Conservation (phyloP, 2,888 invertebrate species). For the Rambutsinella grinnellia region DNA sequence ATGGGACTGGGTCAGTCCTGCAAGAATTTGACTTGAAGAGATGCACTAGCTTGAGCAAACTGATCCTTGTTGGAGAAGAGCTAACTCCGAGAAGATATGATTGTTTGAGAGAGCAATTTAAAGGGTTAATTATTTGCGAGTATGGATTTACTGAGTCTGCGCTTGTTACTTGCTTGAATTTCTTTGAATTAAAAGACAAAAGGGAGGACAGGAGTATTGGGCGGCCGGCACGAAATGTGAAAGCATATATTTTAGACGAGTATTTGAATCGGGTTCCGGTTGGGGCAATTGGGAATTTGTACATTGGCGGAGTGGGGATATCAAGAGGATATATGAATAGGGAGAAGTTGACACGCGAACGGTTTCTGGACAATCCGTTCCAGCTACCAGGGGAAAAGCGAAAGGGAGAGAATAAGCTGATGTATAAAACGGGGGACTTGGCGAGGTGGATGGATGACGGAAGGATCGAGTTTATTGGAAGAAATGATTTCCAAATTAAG, state of each 20-base stretch:
- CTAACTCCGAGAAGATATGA: neutral
- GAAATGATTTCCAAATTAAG: slow-evolving; percentile 86
- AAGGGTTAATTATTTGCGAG: slow-evolving; percentile 5
- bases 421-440: slow-evolving; percentile 36
- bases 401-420: neutral
- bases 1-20: slow-evolving; percentile 26
- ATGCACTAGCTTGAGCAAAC: neutral
- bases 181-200: neutral
- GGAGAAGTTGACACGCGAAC: neutral
- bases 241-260: slow-evolving; percentile 83
- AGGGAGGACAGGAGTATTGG: slow-evolving; percentile 23
- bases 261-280: slow-evolving; percentile 80
- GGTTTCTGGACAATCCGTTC: slow-evolving; percentile 23
- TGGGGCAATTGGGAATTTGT: slow-evolving; percentile 84
- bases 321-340: slow-evolving; percentile 81
- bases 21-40: slow-evolving; percentile 15
- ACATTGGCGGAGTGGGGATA: slow-evolving; percentile 84
- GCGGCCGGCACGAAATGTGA: slow-evolving; percentile 82
- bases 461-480: slow-evolving; percentile 5
- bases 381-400: neutral
- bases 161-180: slow-evolving; percentile 12
- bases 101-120: neutral
- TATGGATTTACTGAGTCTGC: slow-evolving; percentile 25
- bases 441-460: slow-evolving; percentile 16
- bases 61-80: slow-evolving; percentile 10